A percentile compares a stretch with the other conserved stretches of the same genome.
Evolutionary conservation across 2,888 invertebrate species (phyloP).

Genomic region (Dorcus parallelipipedus): DNA sequence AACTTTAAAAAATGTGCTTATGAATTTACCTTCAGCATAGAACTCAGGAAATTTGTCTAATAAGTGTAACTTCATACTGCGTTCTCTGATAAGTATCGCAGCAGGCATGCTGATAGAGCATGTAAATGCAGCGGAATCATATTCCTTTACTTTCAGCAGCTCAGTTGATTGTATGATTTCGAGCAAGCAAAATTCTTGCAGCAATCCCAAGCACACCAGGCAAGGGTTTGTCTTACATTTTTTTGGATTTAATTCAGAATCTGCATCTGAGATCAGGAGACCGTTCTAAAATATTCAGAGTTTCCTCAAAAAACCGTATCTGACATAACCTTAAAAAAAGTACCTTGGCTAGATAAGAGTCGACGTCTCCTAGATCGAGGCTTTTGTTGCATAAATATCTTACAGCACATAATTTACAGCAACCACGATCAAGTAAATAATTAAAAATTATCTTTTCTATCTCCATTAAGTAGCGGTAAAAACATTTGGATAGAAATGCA

Average conservation of each 20-base stretch:
- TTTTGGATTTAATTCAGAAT: constrained; percentile 38
- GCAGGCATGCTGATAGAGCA: constrained; percentile 71
- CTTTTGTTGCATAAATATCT: constrained; percentile 63
- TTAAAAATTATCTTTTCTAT: constrained; percentile 50
- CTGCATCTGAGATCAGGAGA: neutral
- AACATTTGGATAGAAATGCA: too few relatives aligned
- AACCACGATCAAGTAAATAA: constrained; percentile 55
- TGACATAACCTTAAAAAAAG: neutral
- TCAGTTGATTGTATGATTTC: constrained; percentile 53
- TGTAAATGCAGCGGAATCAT: constrained; percentile 64
- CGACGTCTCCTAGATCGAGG: constrained; percentile 55
- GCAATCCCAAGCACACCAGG: constrained; percentile 67
- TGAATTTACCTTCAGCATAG: constrained; percentile 46
- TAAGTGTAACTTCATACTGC: constrained; percentile 60
- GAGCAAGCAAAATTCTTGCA: constrained; percentile 57
- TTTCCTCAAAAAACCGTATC: too few relatives aligned
- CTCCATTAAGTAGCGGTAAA: too few relatives aligned
- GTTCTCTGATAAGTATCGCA: constrained; percentile 63
- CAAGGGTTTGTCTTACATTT: constrained; percentile 57
- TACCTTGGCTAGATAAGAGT: constrained; percentile 53
- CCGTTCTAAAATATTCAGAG: neutral
- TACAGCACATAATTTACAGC: constrained; percentile 66
- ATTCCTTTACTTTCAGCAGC: constrained; percentile 53
- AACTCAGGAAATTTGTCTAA: constrained; percentile 54
- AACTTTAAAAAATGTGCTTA: neutral